A percentile compares a stretch with the other conserved stretches of the same genome.
These are phyloP conservation scores for Platycheirus albimanus DNA, from an alignment of 2,888 invertebrate species.

Conservation along the genomic window DNA sequence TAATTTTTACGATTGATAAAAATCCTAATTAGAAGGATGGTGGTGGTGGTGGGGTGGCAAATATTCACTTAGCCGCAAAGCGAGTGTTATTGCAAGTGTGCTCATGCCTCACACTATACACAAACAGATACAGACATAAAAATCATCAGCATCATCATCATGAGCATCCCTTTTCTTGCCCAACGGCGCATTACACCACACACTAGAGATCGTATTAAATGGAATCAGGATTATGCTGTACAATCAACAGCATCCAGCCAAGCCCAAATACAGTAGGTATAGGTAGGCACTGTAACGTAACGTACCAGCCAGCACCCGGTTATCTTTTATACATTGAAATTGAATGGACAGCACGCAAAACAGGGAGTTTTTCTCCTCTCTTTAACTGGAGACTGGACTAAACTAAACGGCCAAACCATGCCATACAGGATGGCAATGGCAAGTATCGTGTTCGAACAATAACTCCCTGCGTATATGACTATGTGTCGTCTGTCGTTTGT, in stretches of 20 bases:
- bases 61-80: constrained; percentile 64
- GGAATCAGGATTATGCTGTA: constrained; percentile 70
- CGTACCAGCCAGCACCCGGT: constrained; percentile 25
- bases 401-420: not conserved
- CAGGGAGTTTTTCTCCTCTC: constrained; percentile 9
- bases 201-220: constrained; percentile 67
- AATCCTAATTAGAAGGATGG: constrained; percentile 71
- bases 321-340: constrained; percentile 59
- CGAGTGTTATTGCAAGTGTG: constrained; percentile 23
- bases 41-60: constrained; percentile 37
- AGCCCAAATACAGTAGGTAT: too few species aligned
- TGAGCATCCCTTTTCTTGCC: not conserved
- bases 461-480: constrained; percentile 40
- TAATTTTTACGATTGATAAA: constrained; percentile 70
- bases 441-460: constrained; percentile 56
- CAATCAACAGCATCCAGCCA: constrained; percentile 62
- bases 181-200: constrained; percentile 43
- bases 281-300: too few species aligned
- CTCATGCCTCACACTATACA: not conserved
- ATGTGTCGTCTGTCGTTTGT: too few species aligned
- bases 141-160: constrained; percentile 29
- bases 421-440: not conserved
- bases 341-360: constrained; percentile 67
- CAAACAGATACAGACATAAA: constrained; percentile 6
- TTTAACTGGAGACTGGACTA: too few species aligned